Evolutionary conservation across 2,113 vertebrate species (phyloP).

Genomic region (Rhabdornis inornatus): DNA sequence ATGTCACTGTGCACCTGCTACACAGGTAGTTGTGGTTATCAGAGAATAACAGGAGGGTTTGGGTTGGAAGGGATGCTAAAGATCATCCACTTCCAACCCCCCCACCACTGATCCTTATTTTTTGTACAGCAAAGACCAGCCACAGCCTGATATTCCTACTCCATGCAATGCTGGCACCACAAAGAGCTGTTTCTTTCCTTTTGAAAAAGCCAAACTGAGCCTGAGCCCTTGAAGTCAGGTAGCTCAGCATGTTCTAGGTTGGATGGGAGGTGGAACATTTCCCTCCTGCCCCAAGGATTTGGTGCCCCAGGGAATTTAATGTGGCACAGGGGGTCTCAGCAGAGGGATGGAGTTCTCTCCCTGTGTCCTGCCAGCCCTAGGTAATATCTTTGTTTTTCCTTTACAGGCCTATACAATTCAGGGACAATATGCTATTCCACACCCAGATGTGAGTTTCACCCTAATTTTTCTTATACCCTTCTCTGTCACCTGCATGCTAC

Average conservation of each 20-base stretch:
- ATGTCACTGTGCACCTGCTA: background rate
- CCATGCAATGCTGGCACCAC: background rate
- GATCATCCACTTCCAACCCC: background rate
- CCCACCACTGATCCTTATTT: background rate
- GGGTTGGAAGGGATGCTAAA: background rate
- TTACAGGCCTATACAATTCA: constrained; percentile 97
- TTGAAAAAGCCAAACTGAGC: background rate
- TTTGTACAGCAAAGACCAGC: background rate
- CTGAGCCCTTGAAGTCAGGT: background rate
- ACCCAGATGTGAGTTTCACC: constrained; percentile 92
- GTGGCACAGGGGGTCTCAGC: background rate
- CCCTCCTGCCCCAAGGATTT: background rate
- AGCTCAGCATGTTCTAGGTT: background rate
- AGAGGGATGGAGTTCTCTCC: background rate
- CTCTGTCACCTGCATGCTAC: constrained; percentile 76
- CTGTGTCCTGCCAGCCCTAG: background rate
- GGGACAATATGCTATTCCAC: constrained; percentile 97
- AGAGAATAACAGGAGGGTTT: background rate
- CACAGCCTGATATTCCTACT: background rate
- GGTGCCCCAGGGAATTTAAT: background rate
- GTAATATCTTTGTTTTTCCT: background rate
- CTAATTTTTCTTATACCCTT: constrained; percentile 45
- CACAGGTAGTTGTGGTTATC: background rate
- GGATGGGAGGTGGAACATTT: background rate
- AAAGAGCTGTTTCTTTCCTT: background rate